Evolutionary conservation across 2,113 vertebrate genomes (phyloP).

Genomic region (Micromys minutus): DNA sequence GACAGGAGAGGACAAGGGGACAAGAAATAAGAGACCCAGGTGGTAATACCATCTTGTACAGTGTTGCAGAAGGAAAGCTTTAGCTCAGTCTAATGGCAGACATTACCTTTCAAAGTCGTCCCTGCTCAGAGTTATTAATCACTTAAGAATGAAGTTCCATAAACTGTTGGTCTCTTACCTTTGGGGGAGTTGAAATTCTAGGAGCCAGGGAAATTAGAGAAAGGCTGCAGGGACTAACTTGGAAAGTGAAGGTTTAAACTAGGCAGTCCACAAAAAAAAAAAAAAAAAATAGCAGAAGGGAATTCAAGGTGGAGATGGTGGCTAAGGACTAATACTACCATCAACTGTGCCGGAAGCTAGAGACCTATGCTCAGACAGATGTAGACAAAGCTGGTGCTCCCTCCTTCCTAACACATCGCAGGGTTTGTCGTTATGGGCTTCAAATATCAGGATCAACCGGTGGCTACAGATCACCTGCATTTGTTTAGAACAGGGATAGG

Average conservation of each 20-base stretch:
- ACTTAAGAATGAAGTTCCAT: neutral
- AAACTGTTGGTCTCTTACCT: neutral
- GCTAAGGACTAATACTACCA: neutral
- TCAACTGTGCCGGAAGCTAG: neutral
- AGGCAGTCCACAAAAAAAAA: neutral
- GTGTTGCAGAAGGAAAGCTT: neutral
- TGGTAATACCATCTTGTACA: neutral
- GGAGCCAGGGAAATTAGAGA: neutral
- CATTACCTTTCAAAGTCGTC: neutral
- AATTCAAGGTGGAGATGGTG: neutral
- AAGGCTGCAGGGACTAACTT: neutral
- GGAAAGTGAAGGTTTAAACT: conserved; percentile 8
- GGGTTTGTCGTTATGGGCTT: neutral
- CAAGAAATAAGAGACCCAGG: neutral
- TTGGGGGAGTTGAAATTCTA: neutral
- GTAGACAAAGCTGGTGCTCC: neutral
- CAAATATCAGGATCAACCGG: neutral
- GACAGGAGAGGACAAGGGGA: neutral
- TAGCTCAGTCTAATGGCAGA: neutral
- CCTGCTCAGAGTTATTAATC: neutral
- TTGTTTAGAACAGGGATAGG: neutral
- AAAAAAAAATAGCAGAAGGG: neutral
- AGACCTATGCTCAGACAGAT: neutral
- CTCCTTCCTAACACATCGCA: neutral
- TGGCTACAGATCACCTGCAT: neutral